Evolutionary conservation across 2,888 invertebrate species (phyloP), one percentile per base, ranked within the genome.

Genomic region (Drosophila tanythrix): DNA sequence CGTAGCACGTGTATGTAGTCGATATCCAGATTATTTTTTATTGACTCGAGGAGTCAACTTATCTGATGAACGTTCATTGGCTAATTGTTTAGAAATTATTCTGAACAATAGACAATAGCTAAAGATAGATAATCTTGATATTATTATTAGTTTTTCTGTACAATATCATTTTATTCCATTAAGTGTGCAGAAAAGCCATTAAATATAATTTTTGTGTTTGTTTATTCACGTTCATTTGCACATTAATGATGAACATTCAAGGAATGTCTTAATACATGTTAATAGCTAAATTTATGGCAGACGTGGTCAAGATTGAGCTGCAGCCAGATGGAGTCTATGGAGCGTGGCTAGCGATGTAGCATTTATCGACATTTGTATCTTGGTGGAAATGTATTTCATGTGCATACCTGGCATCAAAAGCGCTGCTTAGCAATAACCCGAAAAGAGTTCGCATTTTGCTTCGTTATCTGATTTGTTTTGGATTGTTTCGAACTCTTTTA

Each of bases 351-450:
- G 35, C 13, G 13, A 11, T 35, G 4, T 35, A 1, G 35, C 13
- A 35, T 21, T 7, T 21, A 13, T 7, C 46, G 0, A 13, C 13
- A 46, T 46, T 7, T 38, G 21, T 43, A 33, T 55, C 40, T 48
- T 29, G 33, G 35, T 61, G 40, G 8, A 48, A 51, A 46, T 59
- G 38, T 40, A 74, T 58, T 51, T 59, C 5, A 6, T 50, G 27
- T 18, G 51, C 76, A 57, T 92, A 92, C 92, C 92, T 92, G 83
- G 84, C 66, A 65, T 92, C 91, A 71, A 91, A 90, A 58, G 88
- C 82, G 51, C 85, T 83, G 80, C 78, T 82, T 65, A 91, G 79
- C 81, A 91, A 79, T 25, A 92, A 70, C 61, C 91, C 92, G 77
- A 77, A 91, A 59, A 83, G 76, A 75, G 62, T 76, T 46, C 90